These are phyloP conservation scores for Thripadectes ignobilis DNA, from an alignment of 2,797 vertebrate species.

Conservation along the genomic window DNA sequence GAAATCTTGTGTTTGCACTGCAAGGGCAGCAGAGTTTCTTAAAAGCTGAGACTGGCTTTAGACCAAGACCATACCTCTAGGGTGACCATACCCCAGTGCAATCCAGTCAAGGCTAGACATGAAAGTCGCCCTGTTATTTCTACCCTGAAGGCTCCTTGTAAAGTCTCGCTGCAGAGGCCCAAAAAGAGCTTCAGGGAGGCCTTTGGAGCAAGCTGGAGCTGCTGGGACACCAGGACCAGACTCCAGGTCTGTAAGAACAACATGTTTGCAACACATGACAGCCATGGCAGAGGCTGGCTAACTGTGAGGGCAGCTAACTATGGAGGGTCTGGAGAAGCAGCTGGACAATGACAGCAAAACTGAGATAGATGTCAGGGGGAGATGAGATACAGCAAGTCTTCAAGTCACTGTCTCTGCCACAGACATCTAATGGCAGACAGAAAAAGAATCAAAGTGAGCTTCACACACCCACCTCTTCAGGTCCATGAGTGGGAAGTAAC, in stretches of 20 bases:
- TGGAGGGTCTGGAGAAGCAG: not conserved
- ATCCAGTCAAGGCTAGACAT: not conserved
- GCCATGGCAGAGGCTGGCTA: not conserved
- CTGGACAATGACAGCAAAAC: not conserved
- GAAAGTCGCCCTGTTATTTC: not conserved
- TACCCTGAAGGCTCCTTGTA: not conserved
- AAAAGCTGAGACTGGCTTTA: not conserved
- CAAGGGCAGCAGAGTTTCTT: not conserved
- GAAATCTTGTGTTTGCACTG: not conserved
- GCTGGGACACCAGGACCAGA: not conserved
- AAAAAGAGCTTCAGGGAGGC: not conserved
- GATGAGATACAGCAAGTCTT: constrained; percentile 3
- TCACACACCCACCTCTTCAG: constrained; percentile 59
- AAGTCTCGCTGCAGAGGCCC: not conserved
- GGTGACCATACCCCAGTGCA: not conserved
- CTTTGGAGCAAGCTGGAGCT: not conserved
- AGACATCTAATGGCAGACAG: constrained; percentile 50
- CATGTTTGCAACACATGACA: not conserved
- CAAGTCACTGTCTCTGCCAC: not conserved
- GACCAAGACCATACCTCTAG: not conserved
- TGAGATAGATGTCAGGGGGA: not conserved
- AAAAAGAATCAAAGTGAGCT: constrained; percentile 54
- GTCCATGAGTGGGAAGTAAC: constrained; percentile 48
- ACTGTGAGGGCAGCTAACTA: not conserved
- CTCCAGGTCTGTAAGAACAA: not conserved